Conservation (phyloP, 53 echinoderm and acorn worm genomes). For the Holothuria scabra region DNA sequence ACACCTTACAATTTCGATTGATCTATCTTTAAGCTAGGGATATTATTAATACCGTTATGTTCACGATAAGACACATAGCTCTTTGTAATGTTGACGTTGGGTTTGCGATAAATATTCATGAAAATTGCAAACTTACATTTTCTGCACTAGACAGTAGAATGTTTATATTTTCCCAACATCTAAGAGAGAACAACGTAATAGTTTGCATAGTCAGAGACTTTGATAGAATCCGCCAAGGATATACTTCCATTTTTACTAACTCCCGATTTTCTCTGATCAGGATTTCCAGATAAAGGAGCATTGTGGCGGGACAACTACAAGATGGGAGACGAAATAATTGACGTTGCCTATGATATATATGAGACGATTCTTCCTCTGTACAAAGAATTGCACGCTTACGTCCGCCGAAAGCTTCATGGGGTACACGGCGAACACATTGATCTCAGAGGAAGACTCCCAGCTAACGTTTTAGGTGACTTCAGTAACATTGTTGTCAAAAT, state of each 20-base stretch:
- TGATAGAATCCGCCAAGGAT: neutral
- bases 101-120: too few species aligned
- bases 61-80: too few species aligned
- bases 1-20: too few species aligned
- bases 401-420: slow-evolving; percentile 60
- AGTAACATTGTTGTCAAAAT: neutral
- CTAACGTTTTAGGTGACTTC: slow-evolving; percentile 69
- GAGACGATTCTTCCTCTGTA: slow-evolving; percentile 70
- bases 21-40: too few species aligned
- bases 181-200: too few species aligned
- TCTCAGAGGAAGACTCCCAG: slow-evolving; percentile 59
- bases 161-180: too few species aligned
- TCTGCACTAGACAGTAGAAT: too few species aligned
- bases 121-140: too few species aligned
- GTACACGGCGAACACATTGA: slow-evolving; percentile 68
- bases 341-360: slow-evolving; percentile 66
- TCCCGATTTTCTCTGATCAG: neutral
- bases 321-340: slow-evolving; percentile 50
- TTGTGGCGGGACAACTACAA: slow-evolving; percentile 78
- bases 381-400: slow-evolving; percentile 80
- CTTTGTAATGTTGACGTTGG: too few species aligned
- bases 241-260: neutral
- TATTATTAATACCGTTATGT: too few species aligned
- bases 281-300: slow-evolving; percentile 65
- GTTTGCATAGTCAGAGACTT: too few species aligned